phyloP scores from a whole-genome alignment of 2,888 invertebrate genomes.

The Drosophila melanosoma region DNA sequence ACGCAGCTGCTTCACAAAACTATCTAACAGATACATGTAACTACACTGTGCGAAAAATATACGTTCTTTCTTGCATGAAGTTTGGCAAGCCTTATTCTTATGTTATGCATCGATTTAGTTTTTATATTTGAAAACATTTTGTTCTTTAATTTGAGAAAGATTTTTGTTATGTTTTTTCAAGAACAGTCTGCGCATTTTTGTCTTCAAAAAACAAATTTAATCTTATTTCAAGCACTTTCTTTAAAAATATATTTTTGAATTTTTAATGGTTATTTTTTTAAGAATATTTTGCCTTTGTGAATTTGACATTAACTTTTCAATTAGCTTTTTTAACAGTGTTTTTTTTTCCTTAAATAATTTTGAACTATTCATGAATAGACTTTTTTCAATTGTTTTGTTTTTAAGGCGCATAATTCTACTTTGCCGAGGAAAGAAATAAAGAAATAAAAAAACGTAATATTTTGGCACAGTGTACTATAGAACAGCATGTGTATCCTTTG shows the following conservation, averaged over 20 bases:
- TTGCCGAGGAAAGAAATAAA: not conserved
- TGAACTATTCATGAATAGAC: not conserved
- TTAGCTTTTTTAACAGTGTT: not conserved
- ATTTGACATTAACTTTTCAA: not conserved
- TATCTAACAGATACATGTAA: constrained; percentile 30
- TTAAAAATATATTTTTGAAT: too few relatives aligned
- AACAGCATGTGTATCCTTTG: constrained; percentile 8
- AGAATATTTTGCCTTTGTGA: not conserved
- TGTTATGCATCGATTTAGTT: not conserved
- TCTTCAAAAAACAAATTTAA: not conserved
- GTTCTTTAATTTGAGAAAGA: not conserved
- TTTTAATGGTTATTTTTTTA: not conserved
- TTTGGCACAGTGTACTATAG: constrained; percentile 18
- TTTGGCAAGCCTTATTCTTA: not conserved
- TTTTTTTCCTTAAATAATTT: not conserved
- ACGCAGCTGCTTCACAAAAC: constrained; percentile 24
- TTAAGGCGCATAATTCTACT: not conserved
- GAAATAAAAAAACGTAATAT: not conserved
- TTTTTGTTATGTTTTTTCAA: not conserved
- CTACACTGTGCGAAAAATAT: constrained; percentile 8
- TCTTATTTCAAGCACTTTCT: not conserved
- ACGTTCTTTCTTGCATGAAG: not conserved
- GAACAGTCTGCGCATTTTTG: not conserved
- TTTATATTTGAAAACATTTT: not conserved
- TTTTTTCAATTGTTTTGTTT: not conserved